These are phyloP conservation scores for Halcyon leucocephala DNA, from an alignment of 2,797 vertebrate species.

Conservation along the genomic window DNA sequence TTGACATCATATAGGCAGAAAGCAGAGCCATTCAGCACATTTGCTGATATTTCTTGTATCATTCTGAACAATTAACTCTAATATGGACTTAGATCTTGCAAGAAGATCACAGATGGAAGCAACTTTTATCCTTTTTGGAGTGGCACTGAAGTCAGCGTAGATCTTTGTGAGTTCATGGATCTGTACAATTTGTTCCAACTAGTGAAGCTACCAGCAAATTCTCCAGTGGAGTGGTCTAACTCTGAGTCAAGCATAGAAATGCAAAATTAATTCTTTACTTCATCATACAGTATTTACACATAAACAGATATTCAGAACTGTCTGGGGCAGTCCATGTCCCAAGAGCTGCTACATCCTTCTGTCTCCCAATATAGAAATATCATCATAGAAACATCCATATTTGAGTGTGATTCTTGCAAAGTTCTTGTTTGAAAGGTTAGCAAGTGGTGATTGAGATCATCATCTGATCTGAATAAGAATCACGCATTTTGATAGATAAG, in stretches of 20 bases:
- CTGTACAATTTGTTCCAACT: neutral
- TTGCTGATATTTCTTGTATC: neutral
- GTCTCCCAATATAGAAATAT: neutral
- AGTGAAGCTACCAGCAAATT: neutral
- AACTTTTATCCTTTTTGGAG: neutral
- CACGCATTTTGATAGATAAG: neutral
- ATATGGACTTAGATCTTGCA: neutral
- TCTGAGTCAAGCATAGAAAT: neutral
- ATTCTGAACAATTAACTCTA: neutral
- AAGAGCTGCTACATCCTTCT: neutral
- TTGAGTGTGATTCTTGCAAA: neutral
- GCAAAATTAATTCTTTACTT: neutral
- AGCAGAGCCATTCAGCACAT: neutral
- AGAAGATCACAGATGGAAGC: neutral
- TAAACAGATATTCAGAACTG: neutral
- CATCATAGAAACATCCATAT: neutral
- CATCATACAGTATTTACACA: neutral
- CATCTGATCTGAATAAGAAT: neutral
- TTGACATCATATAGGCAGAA: neutral
- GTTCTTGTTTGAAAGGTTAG: neutral
- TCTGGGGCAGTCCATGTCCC: neutral
- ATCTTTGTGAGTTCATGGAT: neutral
- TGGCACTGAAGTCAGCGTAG: accelerated
- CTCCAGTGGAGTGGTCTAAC: neutral
- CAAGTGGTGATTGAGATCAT: neutral